Evolutionary conservation across 1,140 invertebrate species (phyloP).

Genomic region (Hylaeus anthracinus): DNA sequence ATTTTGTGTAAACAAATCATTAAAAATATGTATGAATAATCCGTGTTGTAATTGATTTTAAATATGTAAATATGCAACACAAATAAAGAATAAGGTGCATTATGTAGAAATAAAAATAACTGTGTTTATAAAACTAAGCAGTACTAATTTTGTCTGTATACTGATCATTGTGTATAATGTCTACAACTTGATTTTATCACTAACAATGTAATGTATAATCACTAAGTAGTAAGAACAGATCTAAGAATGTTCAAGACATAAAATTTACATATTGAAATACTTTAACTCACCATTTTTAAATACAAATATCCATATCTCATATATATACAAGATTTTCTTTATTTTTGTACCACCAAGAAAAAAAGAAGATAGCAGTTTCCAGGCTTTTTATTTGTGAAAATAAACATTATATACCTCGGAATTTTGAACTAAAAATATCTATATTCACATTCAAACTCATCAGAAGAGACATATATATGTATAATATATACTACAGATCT

Average conservation of each 20-base stretch:
- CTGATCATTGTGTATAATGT: conserved; percentile 30
- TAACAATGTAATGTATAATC: conserved; percentile 35
- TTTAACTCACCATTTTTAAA: conserved; percentile 53
- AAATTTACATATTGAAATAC: conserved; percentile 34
- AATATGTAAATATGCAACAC: conserved; percentile 29
- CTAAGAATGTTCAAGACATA: conserved; percentile 40
- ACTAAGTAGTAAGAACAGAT: conserved; percentile 27
- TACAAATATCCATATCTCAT: conserved; percentile 47
- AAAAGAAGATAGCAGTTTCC: conserved; percentile 49
- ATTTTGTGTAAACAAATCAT: conserved; percentile 9
- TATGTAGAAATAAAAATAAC: conserved; percentile 31
- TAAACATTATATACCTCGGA: conserved; percentile 55
- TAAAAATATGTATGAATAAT: conserved; percentile 3
- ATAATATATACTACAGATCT: conserved; percentile 59
- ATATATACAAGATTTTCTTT: conserved; percentile 57
- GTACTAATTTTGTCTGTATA: conserved; percentile 36
- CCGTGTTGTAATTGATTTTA: conserved; percentile 8
- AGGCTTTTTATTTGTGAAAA: conserved; percentile 59
- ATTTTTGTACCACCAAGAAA: conserved; percentile 53
- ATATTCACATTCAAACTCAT: conserved; percentile 65
- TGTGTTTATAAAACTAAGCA: conserved; percentile 33
- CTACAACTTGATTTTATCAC: conserved; percentile 39
- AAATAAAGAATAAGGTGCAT: conserved; percentile 26
- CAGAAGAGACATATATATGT: conserved; percentile 65
- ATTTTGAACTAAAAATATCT: conserved; percentile 58